phyloP scores from a whole-genome alignment of 2,888 invertebrate species.

The Cryptus armator region DNA sequence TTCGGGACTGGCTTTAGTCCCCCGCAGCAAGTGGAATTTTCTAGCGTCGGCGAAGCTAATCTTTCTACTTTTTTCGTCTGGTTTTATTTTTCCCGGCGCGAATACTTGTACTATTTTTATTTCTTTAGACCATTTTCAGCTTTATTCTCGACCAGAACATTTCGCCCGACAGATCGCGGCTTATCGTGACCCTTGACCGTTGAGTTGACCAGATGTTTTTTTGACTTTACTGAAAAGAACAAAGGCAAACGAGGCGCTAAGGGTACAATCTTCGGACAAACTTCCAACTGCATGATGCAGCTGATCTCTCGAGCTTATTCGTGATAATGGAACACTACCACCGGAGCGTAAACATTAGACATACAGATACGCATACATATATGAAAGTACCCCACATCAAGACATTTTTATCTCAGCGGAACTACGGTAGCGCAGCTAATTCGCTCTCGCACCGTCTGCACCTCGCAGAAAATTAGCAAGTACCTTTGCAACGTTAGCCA shows the following conservation, averaged over 20 bases:
- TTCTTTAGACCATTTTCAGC: background rate
- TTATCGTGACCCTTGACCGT: background rate
- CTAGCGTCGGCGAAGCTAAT: slow-evolving; percentile 42
- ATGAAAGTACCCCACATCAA: too few relatives aligned
- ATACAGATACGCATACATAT: too few relatives aligned
- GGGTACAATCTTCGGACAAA: background rate
- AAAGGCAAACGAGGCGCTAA: slow-evolving; percentile 1
- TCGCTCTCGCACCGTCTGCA: too few relatives aligned
- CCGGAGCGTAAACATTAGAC: too few relatives aligned
- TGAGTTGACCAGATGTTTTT: background rate
- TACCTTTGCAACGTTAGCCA: too few relatives aligned
- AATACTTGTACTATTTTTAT: slow-evolving; percentile 16
- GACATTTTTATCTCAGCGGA: too few relatives aligned
- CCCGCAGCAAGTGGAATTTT: slow-evolving; percentile 46
- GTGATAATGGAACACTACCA: too few relatives aligned
- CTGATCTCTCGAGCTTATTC: too few relatives aligned
- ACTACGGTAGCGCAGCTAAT: too few relatives aligned
- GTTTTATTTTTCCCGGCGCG: background rate
- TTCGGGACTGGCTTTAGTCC: slow-evolving; percentile 11
- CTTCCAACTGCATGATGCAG: too few relatives aligned
- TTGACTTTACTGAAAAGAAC: slow-evolving; percentile 1
- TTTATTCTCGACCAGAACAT: background rate
- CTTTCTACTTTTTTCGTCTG: slow-evolving; percentile 18
- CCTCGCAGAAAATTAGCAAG: too few relatives aligned
- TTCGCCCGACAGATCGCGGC: background rate